phyloP scores from a whole-genome alignment of 64 coral and sea anemone genomes.

The Montipora cactus region DNA sequence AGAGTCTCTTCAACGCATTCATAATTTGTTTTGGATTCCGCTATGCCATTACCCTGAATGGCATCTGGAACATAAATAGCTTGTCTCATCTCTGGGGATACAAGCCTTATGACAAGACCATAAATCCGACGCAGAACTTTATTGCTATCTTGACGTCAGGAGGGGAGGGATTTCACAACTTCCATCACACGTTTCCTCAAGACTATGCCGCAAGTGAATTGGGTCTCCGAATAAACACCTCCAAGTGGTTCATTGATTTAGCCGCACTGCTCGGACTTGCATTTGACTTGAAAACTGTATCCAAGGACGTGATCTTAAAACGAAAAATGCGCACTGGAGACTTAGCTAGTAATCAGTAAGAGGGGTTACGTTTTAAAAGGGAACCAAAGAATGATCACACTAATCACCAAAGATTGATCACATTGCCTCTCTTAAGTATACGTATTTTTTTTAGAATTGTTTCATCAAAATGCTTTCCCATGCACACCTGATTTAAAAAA shows the following conservation, averaged over 20 bases:
- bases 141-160: slow-evolving; percentile 8
- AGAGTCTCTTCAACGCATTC: slow-evolving; percentile 46
- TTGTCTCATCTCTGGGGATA: slow-evolving; percentile 68
- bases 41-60: slow-evolving; percentile 56
- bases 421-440: no score
- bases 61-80: slow-evolving; percentile 76
- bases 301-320: no score
- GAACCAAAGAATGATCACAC: no score
- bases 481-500: no score
- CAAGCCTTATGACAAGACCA: slow-evolving; percentile 73
- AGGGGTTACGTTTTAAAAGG: no score
- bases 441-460: no score
- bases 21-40: slow-evolving; percentile 35
- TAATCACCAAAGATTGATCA: no score
- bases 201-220: slow-evolving; percentile 82
- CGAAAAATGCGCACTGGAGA: no score
- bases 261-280: slow-evolving; percentile 49
- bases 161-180: slow-evolving; percentile 80
- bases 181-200: slow-evolving; percentile 80
- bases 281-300: slow-evolving; percentile 23
- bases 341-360: no score
- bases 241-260: slow-evolving; percentile 64
- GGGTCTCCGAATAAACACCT: slow-evolving; percentile 48
- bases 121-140: slow-evolving; percentile 71
- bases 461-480: no score